Conservation (phyloP, 2,888 invertebrate genomes). For the Argyresthia goedartella region DNA sequence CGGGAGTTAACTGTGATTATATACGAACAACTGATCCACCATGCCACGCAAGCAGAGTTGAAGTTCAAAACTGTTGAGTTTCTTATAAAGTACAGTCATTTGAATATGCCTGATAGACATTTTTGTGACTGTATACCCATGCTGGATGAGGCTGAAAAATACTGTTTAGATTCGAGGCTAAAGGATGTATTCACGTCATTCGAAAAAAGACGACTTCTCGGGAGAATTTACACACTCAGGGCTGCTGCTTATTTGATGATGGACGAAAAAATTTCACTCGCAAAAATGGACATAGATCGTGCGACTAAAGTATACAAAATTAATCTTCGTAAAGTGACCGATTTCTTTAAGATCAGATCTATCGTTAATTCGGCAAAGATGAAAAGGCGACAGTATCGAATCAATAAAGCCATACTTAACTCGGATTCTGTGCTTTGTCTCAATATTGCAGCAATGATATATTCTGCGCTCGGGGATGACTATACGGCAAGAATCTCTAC, state of each 20-base stretch:
- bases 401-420: conserved; percentile 25
- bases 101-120: conserved; percentile 37
- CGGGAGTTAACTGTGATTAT: conserved; percentile 43
- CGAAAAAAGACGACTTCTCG: conserved; percentile 36
- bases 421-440: conserved; percentile 48
- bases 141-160: conserved; percentile 40
- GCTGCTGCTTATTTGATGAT: conserved; percentile 37
- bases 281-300: conserved; percentile 37
- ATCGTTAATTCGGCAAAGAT: conserved; percentile 17
- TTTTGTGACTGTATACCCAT: conserved; percentile 27
- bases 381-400: conserved; percentile 27
- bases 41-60: conserved; percentile 50
- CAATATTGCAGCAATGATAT: conserved; percentile 43
- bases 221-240: conserved; percentile 42
- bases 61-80: conserved; percentile 44
- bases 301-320: conserved; percentile 40
- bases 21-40: conserved; percentile 47
- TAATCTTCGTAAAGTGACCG: conserved; percentile 34
- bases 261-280: conserved; percentile 26
- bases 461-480: conserved; percentile 39
- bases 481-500: conserved; percentile 34
- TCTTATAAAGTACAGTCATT: conserved; percentile 33
- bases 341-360: conserved; percentile 26
- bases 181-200: conserved; percentile 11
- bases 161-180: conserved; percentile 18